These are phyloP conservation scores for Puffinus mauretanicus DNA, from an alignment of 2,113 vertebrate species.

Conservation along the genomic window DNA sequence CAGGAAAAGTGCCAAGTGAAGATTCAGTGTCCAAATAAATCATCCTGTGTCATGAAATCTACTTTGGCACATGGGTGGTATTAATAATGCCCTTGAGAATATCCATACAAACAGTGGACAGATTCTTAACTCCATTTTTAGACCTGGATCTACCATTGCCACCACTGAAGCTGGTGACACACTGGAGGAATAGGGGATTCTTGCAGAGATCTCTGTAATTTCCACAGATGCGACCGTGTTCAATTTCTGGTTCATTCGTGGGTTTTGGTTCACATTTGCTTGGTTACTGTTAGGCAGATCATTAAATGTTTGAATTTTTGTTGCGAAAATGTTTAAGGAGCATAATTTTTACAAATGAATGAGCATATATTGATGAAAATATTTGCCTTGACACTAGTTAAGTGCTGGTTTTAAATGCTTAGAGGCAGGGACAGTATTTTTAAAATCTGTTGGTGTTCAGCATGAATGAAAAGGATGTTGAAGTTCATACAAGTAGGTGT, in stretches of 20 bases:
- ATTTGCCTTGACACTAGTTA: neutral
- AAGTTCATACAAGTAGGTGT: neutral
- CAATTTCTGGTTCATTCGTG: neutral
- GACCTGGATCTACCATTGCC: neutral
- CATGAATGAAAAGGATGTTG: neutral
- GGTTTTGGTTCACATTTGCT: neutral
- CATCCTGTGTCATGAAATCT: neutral
- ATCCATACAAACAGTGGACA: neutral
- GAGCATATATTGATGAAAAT: neutral
- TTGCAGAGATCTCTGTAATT: neutral
- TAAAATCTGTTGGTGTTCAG: neutral
- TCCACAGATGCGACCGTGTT: rapidly evolving
- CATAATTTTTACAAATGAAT: neutral
- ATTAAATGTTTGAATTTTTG: neutral
- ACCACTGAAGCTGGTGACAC: neutral
- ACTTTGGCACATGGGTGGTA: neutral
- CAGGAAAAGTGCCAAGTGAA: neutral
- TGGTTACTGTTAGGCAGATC: neutral
- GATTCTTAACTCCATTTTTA: neutral
- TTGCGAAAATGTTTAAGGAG: neutral
- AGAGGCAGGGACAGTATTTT: neutral
- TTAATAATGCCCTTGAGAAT: neutral
- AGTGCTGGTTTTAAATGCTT: neutral
- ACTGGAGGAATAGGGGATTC: neutral
- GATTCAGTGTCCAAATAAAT: neutral